Conservation (phyloP, 2,888 invertebrate genomes). For the Lamproptera curius region DNA sequence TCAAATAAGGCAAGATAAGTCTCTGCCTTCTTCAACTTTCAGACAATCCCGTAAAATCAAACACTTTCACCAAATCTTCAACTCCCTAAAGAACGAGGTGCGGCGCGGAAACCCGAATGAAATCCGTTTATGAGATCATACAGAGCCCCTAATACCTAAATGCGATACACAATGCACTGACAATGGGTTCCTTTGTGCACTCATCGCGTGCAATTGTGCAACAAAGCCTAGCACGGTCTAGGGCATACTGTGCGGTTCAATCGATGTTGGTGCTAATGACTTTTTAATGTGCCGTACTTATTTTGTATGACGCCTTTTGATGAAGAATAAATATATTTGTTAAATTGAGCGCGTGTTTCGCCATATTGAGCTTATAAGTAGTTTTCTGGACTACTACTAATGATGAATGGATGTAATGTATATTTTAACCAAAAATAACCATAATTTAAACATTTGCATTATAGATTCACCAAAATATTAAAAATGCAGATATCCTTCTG, state of each 20-base stretch:
- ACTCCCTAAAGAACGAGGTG: constrained; percentile 1
- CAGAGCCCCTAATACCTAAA: constrained; percentile 9
- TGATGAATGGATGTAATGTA: no score
- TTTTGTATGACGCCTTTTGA: no score
- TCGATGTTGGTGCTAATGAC: constrained; percentile 12
- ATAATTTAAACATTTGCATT: no score
- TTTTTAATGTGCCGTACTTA: constrained; percentile 10
- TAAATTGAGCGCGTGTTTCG: no score
- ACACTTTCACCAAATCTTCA: background rate
- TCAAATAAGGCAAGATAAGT: no score
- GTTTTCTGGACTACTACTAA: no score
- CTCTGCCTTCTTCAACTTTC: background rate
- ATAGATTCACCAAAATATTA: no score
- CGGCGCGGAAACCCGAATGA: background rate
- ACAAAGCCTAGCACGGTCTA: background rate
- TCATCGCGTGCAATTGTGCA: background rate
- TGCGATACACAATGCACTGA: constrained; percentile 4
- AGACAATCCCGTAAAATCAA: background rate
- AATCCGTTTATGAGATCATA: constrained; percentile 7
- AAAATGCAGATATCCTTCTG: no score
- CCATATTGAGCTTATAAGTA: no score
- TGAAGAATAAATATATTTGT: no score
- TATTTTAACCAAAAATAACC: no score
- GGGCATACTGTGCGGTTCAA: background rate
- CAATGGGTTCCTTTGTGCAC: background rate